Percentiles rank a stretch among this genome's conserved stretches.
These are phyloP conservation scores for Latheticus oryzae DNA, from an alignment of 2,888 invertebrate genomes.

Conservation along the genomic window DNA sequence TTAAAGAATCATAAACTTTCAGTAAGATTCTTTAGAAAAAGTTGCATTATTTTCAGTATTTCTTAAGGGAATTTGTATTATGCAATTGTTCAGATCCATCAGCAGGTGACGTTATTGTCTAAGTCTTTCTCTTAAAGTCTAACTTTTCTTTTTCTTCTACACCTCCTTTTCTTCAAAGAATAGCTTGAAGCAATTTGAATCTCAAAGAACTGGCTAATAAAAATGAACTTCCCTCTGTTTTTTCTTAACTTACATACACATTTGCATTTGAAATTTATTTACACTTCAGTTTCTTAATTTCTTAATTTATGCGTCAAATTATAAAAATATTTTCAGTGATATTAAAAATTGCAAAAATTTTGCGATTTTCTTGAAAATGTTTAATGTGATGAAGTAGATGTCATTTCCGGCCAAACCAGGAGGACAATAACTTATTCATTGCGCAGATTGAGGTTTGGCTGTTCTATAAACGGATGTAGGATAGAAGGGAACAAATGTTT, in stretches of 20 bases:
- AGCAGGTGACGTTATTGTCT: slow-evolving; percentile 41
- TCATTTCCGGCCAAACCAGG: slow-evolving; percentile 4
- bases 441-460: slow-evolving; percentile 9
- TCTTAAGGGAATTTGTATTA: slow-evolving; percentile 33
- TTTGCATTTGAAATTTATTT: slow-evolving; percentile 37
- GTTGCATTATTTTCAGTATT: slow-evolving; percentile 34
- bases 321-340: too few relatives aligned
- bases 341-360: too few relatives aligned
- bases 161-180: slow-evolving; percentile 39
- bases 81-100: slow-evolving; percentile 43
- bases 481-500: slow-evolving; percentile 25
- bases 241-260: slow-evolving; percentile 35
- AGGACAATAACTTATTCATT: slow-evolving; percentile 17
- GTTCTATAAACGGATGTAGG: slow-evolving; percentile 8
- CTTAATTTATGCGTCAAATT: slow-evolving; percentile 40
- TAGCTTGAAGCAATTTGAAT: slow-evolving; percentile 43
- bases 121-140: slow-evolving; percentile 38
- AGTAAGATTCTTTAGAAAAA: slow-evolving; percentile 29
- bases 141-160: slow-evolving; percentile 36
- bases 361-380: background rate
- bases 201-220: slow-evolving; percentile 43
- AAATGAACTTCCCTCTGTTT: slow-evolving; percentile 41
- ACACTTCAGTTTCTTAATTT: slow-evolving; percentile 28
- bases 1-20: slow-evolving; percentile 6
- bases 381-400: background rate